Evolutionary conservation across 2,797 vertebrate genomes (phyloP), one percentile per base, ranked within the genome.

Genomic region (Thaleichthys pacificus): DNA sequence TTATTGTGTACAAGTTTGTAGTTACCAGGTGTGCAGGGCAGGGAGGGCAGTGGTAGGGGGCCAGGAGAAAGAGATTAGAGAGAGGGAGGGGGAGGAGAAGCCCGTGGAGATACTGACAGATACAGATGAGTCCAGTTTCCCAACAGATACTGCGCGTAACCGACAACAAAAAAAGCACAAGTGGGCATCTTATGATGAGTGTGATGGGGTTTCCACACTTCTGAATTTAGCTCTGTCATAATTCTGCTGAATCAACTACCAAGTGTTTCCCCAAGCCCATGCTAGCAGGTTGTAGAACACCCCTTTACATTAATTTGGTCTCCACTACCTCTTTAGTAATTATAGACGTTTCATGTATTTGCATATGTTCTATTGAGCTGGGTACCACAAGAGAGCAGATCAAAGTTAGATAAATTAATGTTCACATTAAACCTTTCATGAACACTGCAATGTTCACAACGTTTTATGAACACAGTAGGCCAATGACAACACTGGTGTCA

Each of bases 1-100:
- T 91, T 92, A 88, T 92, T 93, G 89, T 90, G 91, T 91, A 91
- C 89, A 91, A 88, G 89, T 89, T 91, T 91, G 89, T 91, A 92
- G 86, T 91, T 92, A 91, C 91, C 87, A 91, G 88, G 83, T 90
- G 87, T 85, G 87, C 86, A 79, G 75, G 81, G 66, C 51, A 82
- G 78, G 83, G 78, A 76, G 75, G 77, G 76, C 80, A 78, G 68
- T 79, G 82, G 84, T 78, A 15, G 72, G 64, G 56, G 77, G 71
- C 30, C 73, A 2, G 17, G 71, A 22, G 75, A 71, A 72, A 70
- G 70, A 57, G 69, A 51, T 38, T 22, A 49, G 51, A 32, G 70
- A 62, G 69, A 7, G 24, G 1, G 15, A 6, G 56, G 32, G 21
- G 63, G 58, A 35, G 69, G 61, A 19, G 42, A 69, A 74, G 66